phyloP scores from a whole-genome alignment of 2,888 invertebrate species.

The Microplitis manilae region DNA sequence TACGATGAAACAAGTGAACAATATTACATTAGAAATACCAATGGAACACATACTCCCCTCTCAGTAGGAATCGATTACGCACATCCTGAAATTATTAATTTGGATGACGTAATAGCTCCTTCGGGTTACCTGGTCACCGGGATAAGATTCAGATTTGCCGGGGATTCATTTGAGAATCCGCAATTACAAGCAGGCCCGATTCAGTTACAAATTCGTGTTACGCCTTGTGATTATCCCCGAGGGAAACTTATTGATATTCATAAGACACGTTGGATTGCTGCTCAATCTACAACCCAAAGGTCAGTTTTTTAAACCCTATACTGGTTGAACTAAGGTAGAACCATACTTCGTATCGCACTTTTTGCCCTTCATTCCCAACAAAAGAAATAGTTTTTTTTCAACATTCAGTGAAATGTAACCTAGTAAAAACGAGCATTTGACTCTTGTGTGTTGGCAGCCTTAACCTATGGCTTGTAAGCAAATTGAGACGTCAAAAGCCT shows the following conservation, averaged over 20 bases:
- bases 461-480: too few species aligned
- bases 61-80: not conserved
- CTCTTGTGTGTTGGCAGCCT: too few species aligned
- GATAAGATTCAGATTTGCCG: not conserved
- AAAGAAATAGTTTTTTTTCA: too few species aligned
- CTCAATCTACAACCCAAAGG: not conserved
- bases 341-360: too few species aligned
- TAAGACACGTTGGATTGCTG: not conserved
- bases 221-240: not conserved
- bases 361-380: too few species aligned
- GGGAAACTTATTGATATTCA: not conserved
- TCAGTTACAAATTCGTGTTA: not conserved
- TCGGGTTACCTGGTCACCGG: not conserved
- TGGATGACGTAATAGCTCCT: not conserved
- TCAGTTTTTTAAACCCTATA: not conserved
- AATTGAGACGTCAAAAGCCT: too few species aligned
- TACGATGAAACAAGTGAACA: not conserved
- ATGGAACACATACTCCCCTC: not conserved
- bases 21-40: not conserved
- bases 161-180: not conserved
- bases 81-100: not conserved
- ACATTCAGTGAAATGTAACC: too few species aligned
- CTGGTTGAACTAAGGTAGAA: too few species aligned
- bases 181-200: not conserved
- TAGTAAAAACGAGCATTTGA: too few species aligned